These are phyloP conservation scores for Montipora capitata DNA, from an alignment of 92 coral and sea anemone species.

Conservation along the genomic window DNA sequence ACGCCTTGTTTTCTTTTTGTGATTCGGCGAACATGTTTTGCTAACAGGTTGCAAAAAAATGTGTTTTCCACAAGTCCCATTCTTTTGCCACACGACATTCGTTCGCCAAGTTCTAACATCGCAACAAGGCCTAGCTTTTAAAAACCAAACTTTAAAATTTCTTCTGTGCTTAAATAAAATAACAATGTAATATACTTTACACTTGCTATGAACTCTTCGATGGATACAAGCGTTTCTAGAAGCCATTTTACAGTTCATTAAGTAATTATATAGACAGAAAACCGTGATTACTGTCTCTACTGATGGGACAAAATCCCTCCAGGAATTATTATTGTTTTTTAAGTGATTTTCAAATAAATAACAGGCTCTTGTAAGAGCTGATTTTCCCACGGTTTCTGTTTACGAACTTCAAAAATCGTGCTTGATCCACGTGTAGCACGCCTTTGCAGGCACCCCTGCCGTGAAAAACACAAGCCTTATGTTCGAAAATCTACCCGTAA, in stretches of 20 bases:
- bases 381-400: constrained; percentile 63
- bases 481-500: constrained; percentile 13
- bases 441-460: constrained; percentile 3
- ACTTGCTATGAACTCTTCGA: neutral
- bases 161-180: neutral
- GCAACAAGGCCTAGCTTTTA: neutral
- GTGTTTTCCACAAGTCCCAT: neutral
- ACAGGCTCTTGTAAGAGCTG: neutral
- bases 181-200: neutral
- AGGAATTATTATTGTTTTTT: constrained; percentile 25
- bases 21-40: neutral
- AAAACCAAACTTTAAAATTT: neutral
- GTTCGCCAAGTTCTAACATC: neutral
- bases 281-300: neutral
- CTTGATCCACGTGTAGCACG: constrained; percentile 18
- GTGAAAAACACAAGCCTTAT: constrained; percentile 15
- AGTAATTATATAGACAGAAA: constrained; percentile 17
- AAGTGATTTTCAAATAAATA: constrained; percentile 25
- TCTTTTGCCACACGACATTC: constrained; percentile 44
- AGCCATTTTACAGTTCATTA: constrained; percentile 37
- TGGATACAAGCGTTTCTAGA: neutral
- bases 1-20: neutral
- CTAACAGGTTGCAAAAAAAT: constrained; percentile 26
- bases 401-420: constrained; percentile 2
- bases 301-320: constrained; percentile 26